Conservation (phyloP, 2,888 invertebrate genomes). For the Parnassius apollo region DNA sequence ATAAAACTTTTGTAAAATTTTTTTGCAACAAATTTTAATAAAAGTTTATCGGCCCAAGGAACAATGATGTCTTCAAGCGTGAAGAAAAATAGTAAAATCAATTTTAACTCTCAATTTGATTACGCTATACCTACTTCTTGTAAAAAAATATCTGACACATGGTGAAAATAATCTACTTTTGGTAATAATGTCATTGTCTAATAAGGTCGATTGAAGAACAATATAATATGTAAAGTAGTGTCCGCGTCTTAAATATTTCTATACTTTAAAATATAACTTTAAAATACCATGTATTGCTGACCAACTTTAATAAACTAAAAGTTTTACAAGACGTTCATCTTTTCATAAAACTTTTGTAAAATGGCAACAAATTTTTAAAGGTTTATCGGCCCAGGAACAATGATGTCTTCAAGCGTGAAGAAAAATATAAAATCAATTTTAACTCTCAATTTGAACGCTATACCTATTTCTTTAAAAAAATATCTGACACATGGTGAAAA, state of each 20-base stretch:
- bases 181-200: not conserved
- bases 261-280: too few species aligned
- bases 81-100: not conserved
- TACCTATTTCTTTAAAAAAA: too few species aligned
- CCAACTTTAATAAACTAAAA: conserved; percentile 16
- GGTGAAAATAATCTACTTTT: too few species aligned
- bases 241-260: not conserved
- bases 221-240: not conserved
- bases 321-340: conserved; percentile 8
- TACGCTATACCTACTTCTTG: too few species aligned
- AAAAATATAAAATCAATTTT: not conserved
- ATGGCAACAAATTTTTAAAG: conserved; percentile 15
- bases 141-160: too few species aligned
- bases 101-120: too few species aligned
- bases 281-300: conserved; percentile 6
- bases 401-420: not conserved
- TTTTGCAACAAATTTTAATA: conserved; percentile 15
- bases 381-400: conserved; percentile 7
- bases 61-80: conserved; percentile 2
- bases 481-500: too few species aligned
- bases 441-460: too few species aligned
- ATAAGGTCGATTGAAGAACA: not conserved
- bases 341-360: conserved; percentile 17
- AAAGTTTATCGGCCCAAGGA: conserved; percentile 6
- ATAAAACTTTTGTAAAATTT: conserved; percentile 15